These are phyloP conservation scores for Baryphthengus martii DNA, from an alignment of 2,113 vertebrate genomes.

Conservation along the genomic window DNA sequence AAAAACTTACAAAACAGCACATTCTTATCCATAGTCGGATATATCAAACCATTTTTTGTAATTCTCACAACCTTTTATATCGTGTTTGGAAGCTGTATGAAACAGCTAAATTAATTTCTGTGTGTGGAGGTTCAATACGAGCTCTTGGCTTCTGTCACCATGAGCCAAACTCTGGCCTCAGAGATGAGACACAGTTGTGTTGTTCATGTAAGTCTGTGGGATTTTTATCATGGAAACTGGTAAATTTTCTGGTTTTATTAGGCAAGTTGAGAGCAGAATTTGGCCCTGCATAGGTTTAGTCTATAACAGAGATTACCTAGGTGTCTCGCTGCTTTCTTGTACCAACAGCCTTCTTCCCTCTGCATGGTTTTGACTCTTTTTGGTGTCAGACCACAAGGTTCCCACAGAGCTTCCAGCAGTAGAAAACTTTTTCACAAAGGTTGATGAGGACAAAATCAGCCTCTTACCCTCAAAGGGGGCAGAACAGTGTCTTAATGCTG, in stretches of 20 bases:
- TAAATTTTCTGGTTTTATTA: not conserved
- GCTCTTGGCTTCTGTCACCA: not conserved
- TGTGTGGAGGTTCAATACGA: not conserved
- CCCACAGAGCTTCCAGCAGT: not conserved
- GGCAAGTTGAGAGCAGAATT: not conserved
- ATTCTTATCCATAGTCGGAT: not conserved
- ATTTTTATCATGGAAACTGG: not conserved
- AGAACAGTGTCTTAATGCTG: not conserved
- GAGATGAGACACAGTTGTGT: rapidly evolving
- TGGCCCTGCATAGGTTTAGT: not conserved
- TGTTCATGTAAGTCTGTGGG: not conserved
- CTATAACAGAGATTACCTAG: not conserved
- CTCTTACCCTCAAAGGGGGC: not conserved
- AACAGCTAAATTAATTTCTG: not conserved
- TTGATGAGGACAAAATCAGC: not conserved
- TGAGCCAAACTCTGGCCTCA: not conserved
- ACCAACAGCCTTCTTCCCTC: not conserved
- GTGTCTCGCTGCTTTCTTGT: not conserved
- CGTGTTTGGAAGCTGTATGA: not conserved
- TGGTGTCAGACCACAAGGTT: not conserved
- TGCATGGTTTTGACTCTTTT: not conserved
- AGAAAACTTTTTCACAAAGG: not conserved
- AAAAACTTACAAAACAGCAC: not conserved
- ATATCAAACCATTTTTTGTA: not conserved
- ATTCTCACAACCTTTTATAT: not conserved